Evolutionary conservation across 2,113 vertebrate genomes (phyloP), one percentile per base, ranked within the genome.

Genomic region (Scartelaos histophorus): DNA sequence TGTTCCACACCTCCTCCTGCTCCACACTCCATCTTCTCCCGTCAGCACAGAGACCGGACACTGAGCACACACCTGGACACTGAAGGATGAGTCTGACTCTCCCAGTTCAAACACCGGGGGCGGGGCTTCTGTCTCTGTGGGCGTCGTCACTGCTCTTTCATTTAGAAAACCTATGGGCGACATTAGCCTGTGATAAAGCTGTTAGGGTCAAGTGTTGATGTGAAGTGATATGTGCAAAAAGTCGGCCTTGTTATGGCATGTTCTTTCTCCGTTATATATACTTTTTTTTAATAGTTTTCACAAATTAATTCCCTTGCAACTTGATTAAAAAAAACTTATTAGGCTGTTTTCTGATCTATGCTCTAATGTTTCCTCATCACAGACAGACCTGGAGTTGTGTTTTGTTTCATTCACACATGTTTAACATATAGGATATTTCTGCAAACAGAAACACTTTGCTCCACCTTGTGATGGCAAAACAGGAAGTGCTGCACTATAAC

Each of bases 61-160:
- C 60, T 71, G 62, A 77, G 49, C 51, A 70, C 74, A 72, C 47
- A 70, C 66, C 29, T 45, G 25, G 29, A 64, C 61, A 35, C 29
- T 64, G 61, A 64, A 43, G 61, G 61, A 64, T 64, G 17, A 64
- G 17, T n/a, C 17, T n/a, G 11, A n/a, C 16, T 17, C 34, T 64
- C 17, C 34, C 61, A 43, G 61, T 64, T 64, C 34, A 64, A 64
- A 64, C 34, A 64, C 17, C 34, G 13, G 19, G 61, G 35, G 34
- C 17, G n/a, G 29, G 61, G 12, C n/a, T 3, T 19, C 29, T 61
- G 25, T 13, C 58, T 34, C 4, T 35, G 7, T 62, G 29, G 24
- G 34, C 12, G 34, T 38, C 61, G 38, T 38, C 17, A 43, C 34
- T 43, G 34, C 29, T 17, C 10, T 64, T 64, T 64, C 10, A 43